These are phyloP conservation scores for Egretta garzetta DNA, from an alignment of 2,113 vertebrate species.

Conservation along the genomic window DNA sequence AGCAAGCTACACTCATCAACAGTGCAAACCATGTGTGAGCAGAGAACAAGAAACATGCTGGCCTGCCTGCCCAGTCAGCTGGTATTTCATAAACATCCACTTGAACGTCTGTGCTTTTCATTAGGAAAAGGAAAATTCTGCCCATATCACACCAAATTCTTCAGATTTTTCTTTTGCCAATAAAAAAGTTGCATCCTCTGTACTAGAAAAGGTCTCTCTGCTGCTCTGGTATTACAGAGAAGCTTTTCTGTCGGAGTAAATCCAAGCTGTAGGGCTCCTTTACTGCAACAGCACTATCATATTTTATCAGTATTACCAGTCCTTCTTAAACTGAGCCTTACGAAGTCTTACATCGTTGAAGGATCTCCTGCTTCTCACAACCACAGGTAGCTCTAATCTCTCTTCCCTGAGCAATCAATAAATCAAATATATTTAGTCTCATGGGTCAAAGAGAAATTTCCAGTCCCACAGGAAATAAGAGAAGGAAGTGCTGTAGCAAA, in stretches of 20 bases:
- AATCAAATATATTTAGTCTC: background rate
- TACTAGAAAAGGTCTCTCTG: background rate
- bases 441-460: background rate
- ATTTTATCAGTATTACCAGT: background rate
- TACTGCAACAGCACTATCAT: background rate
- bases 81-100: background rate
- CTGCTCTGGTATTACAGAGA: background rate
- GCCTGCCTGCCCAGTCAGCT: background rate
- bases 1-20: background rate
- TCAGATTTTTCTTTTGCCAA: background rate
- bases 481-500: background rate
- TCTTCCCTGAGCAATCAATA: background rate
- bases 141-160: background rate
- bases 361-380: background rate
- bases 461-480: background rate
- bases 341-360: rapidly evolving
- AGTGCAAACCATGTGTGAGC: background rate
- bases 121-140: background rate
- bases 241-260: background rate
- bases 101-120: background rate
- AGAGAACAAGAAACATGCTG: background rate
- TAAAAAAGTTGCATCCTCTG: background rate
- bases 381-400: background rate
- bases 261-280: background rate
- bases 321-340: background rate